Percentiles rank a stretch among this genome's conserved stretches.
Conservation (phyloP, 1,140 invertebrate genomes). For the Ptiloglossa arizonensis region DNA sequence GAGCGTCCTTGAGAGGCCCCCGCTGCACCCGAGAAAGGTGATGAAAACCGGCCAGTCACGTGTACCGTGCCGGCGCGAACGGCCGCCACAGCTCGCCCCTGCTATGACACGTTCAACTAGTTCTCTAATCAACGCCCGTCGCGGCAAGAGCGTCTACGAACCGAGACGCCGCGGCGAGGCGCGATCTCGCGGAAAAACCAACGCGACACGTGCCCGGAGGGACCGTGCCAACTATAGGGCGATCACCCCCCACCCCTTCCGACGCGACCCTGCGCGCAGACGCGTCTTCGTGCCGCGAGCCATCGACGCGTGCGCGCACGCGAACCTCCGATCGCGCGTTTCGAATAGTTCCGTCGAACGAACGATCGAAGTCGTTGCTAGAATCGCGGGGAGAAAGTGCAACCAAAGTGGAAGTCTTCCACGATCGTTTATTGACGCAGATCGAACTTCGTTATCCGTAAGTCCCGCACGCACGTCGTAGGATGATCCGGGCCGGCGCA, state of each 20-base stretch:
- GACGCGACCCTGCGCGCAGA: too few relatives aligned
- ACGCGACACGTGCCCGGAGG: neutral
- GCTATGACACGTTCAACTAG: constrained; percentile 4
- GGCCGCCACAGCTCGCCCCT: constrained; percentile 35
- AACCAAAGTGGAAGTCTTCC: neutral
- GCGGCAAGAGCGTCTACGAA: neutral
- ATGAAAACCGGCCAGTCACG: constrained; percentile 72
- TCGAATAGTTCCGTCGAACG: neutral
- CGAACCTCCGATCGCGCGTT: neutral
- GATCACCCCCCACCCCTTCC: too few relatives aligned
- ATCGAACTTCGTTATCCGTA: constrained; percentile 19
- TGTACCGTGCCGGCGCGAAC: constrained; percentile 63
- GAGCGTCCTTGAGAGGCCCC: constrained; percentile 67
- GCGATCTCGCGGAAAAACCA: neutral
- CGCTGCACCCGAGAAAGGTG: constrained; percentile 68
- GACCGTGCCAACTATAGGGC: too few relatives aligned
- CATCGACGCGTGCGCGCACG: neutral
- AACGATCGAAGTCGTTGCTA: constrained; percentile 10
- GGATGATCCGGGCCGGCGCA: constrained; percentile 1
- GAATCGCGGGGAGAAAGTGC: constrained; percentile 18
- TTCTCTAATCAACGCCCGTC: constrained; percentile 9
- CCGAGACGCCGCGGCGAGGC: neutral
- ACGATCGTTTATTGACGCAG: neutral
- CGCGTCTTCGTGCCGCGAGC: neutral
- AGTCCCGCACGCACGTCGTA: too few relatives aligned